Base-by-base conservation (phyloP, 2,888 invertebrate species). In the Lasioglossum morio region DNA sequence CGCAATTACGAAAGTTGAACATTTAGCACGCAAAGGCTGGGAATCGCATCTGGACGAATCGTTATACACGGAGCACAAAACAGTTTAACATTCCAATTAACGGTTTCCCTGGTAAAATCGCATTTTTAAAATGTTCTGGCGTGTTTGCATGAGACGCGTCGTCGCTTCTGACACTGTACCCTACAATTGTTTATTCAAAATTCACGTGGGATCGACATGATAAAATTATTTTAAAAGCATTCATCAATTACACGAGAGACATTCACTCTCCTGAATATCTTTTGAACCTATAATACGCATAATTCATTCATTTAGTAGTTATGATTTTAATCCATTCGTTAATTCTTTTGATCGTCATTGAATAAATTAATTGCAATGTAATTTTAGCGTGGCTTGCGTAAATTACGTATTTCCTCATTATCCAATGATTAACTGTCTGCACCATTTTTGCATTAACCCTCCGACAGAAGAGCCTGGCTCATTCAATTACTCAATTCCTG, bases 1-100 rank as follows among this genome's bases (percentile, higher is more conserved):
- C 60, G 72, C 63, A 82, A 82, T 82, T 82, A 79, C 63, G 30
- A 66, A 79, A 79, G 79, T 79, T 63, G 72, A 82, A 82, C 81
- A 30, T 76, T 60, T 30, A 43, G 48, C 81, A 81, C 72, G 81
- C 79, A 30, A 82, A 72, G 40, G 81, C 43, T 70, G 69, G 63
- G 63, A 72, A 73, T 72, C 81, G 48, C 69, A 40, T 27, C 79
- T 27, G 30, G 63, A 40, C 72, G 53, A 72, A 82, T 66, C 63
- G 63, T 72, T 82, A 72, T 70, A 40, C 70, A 12, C n/a, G n/a
- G 23, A 12, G 40, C n/a, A n/a, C 12, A 40, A 70, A 70, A 70
- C 70, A 70, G 40, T 70, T 37, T 40, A 70, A 70, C 70, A 70
- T 70, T 70, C 70, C 70, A 70, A 70, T 70, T 70, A 70, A 40